These are phyloP conservation scores for Esperia sulphurella DNA, from an alignment of 2,888 invertebrate genomes.

Conservation along the genomic window DNA sequence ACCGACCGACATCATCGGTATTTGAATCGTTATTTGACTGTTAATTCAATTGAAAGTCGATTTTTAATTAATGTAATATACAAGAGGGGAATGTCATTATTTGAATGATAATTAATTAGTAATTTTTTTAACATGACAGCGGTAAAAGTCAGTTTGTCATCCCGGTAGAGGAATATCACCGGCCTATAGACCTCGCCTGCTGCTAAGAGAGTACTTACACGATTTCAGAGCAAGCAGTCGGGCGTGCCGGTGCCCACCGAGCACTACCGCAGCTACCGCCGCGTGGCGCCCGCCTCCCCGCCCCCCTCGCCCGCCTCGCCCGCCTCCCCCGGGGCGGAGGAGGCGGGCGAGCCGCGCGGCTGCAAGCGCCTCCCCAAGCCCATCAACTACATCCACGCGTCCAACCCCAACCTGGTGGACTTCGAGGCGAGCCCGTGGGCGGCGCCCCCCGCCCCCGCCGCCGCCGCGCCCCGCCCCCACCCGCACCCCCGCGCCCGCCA, in stretches of 20 bases:
- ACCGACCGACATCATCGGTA: too few relatives aligned
- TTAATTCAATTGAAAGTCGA: too few relatives aligned
- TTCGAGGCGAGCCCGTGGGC: constrained; percentile 72
- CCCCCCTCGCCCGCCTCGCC: constrained; percentile 2
- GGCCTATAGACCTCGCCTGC: too few relatives aligned
- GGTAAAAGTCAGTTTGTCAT: too few relatives aligned
- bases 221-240: constrained; percentile 43
- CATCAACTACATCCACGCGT: constrained; percentile 83
- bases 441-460: constrained; percentile 18
- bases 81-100: too few relatives aligned
- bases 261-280: constrained; percentile 86
- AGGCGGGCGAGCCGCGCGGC: constrained; percentile 19
- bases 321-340: constrained; percentile 11
- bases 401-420: constrained; percentile 83
- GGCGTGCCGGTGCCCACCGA: constrained; percentile 86
- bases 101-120: too few relatives aligned
- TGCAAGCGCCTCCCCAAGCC: constrained; percentile 59
- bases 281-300: constrained; percentile 16
- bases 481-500: constrained; percentile 14
- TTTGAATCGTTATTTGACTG: too few relatives aligned
- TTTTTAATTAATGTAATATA: too few relatives aligned
- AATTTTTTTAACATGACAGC: too few relatives aligned
- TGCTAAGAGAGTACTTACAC: too few relatives aligned
- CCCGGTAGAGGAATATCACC: too few relatives aligned
- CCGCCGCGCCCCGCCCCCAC: background rate